These are phyloP conservation scores for Pharmacophagus antenor DNA, from an alignment of 2,888 invertebrate species.

Conservation along the genomic window DNA sequence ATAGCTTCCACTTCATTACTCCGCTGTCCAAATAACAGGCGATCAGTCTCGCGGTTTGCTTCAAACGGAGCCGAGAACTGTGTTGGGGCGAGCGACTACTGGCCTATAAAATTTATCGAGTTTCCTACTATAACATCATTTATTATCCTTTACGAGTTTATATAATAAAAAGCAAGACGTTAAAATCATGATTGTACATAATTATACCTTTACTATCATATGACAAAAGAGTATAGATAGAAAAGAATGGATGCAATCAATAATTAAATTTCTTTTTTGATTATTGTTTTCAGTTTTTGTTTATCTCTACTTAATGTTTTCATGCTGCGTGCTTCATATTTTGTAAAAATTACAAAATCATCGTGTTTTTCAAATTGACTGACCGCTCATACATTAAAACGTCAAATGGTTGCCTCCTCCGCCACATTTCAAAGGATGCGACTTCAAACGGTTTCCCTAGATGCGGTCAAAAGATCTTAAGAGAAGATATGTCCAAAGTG, in stretches of 20 bases:
- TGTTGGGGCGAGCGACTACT: neutral
- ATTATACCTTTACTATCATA: too few relatives aligned
- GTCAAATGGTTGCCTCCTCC: neutral
- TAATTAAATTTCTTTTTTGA: too few relatives aligned
- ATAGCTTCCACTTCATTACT: conserved; percentile 63
- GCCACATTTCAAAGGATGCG: conserved; percentile 28
- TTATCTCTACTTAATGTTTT: too few relatives aligned
- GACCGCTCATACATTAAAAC: conserved; percentile 26
- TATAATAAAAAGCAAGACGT: too few relatives aligned
- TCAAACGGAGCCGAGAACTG: neutral
- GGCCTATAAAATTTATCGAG: neutral
- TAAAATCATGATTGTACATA: too few relatives aligned
- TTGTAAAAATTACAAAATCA: too few relatives aligned
- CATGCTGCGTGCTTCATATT: too few relatives aligned
- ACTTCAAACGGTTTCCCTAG: conserved; percentile 18
- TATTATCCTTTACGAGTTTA: too few relatives aligned
- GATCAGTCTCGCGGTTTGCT: neutral
- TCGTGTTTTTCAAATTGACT: neutral
- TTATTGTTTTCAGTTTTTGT: too few relatives aligned
- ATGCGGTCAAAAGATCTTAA: conserved; percentile 32
- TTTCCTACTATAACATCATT: too few relatives aligned
- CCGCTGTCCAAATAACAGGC: conserved; percentile 36
- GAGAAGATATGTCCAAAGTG: conserved; percentile 4
- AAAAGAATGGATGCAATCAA: too few relatives aligned
- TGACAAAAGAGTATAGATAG: too few relatives aligned